Evolutionary conservation across 2,113 vertebrate species (phyloP), one percentile per base, ranked within the genome.

Genomic region (Brachypteracias leptosomus): DNA sequence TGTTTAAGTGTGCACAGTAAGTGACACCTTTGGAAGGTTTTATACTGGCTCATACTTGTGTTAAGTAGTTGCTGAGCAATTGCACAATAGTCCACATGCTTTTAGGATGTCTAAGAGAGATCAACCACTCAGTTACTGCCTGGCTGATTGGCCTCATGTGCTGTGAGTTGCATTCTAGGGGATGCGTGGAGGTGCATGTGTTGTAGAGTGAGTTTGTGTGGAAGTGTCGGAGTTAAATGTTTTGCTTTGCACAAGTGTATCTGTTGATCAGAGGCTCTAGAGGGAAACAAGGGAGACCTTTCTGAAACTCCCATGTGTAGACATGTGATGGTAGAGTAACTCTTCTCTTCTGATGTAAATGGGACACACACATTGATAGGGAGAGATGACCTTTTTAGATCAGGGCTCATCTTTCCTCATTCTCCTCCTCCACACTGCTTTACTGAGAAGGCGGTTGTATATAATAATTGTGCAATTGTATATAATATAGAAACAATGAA

Each of bases 121-220:
- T 91, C 77, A 75, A 4, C 13, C 29, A 33, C 58, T 86, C 31
- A 16, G 19, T 61, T 40, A 14, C 80, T 57, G 57, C 33, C 25
- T 1, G 1, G 8, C 5, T 54, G 77, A 7, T 63, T 82, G 63
- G 20, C 2, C 0, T 25, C n/a, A 2, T 36, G 59, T 66, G 46
- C 68, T 40, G 33, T 3, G 16, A 63, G 38, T 91, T 55, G 11
- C 7, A 1, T 58, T 78, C 62, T 75, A 47, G 47, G 74, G 61
- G 33, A 46, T 40, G n/a, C n/a, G 13, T 26, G 24, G 54, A 49
- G 59, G 26, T 65, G 19, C 4, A 0, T 4, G 25, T 62, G 44
- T 63, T 79, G 52, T 51, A 15, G 74, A 72, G 58, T 63, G 70
- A 68, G 58, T 63, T 72, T 76, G 20, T 0, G 0, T 67, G 59